Evolutionary conservation across 2,113 vertebrate species (phyloP), one percentile per base, ranked within the genome.

Genomic region (Notothenia coriiceps): DNA sequence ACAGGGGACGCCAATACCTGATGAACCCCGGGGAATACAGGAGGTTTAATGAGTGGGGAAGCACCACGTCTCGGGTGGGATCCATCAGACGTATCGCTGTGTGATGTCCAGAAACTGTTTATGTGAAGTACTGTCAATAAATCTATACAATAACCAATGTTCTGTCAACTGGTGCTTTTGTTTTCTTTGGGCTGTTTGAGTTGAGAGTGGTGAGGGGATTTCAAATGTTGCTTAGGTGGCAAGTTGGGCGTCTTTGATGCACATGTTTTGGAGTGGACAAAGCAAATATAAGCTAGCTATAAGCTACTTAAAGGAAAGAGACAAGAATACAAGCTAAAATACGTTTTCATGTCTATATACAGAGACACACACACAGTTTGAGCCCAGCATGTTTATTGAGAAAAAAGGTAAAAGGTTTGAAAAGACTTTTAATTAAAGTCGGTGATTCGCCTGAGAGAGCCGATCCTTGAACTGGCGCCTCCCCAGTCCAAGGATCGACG

Each of bases 41-140:
- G 83, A 79, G 89, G 40, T 94, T 90, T 14, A 76, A 83, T 6
- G 93, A 94, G 62, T 94, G 93, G 94, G 92, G 94, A 3, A 88
- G 90, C 77, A 70, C 76, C 52, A 93, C 77, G 56, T 52, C 92
- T 25, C 86, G 88, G 17, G 88, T 93, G 73, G 93, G 93, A 20
- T 94, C 92, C 54, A 86, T 94, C 68, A 86, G 20, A 56, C 88
- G 88, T 0, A 72, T 94, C 44, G 72, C 64, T 15, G 43, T 88
- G 75, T 91, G 54, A 90, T 60, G 54, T 70, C 29, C 20, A 33
- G 25, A 80, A 14, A 25, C 33, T 69, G 25, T 89, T 7, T 17
- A 69, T 54, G 51, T 77, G 4, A 76, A 20, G 49, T 54, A 11
- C 55, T 54, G 54, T 54, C 33, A 75, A 77, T 80, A 83, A 91